Evolutionary conservation across 1,140 invertebrate species (phyloP).

Genomic region (Octopus bimaculoides): DNA sequence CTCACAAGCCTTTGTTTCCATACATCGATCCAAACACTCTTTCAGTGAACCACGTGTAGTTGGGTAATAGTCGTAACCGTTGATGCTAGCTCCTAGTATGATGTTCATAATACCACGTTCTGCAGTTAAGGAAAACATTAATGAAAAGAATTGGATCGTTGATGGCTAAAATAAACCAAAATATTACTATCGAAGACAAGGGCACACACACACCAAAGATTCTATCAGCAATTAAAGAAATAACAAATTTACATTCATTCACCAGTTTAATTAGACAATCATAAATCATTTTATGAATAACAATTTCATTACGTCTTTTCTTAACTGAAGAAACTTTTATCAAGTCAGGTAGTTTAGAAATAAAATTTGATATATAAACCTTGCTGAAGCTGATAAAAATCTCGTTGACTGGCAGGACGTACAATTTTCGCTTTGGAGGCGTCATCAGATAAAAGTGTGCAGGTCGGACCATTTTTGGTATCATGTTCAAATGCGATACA

Average conservation of each 20-base stretch:
- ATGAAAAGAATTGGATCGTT: neutral
- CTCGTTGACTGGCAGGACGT: neutral
- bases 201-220: neutral
- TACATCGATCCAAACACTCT: neutral
- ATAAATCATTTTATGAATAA: constrained; percentile 9
- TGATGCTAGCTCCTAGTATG: neutral
- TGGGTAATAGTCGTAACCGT: neutral
- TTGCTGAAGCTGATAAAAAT: neutral
- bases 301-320: neutral
- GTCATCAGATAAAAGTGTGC: neutral
- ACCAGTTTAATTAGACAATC: neutral
- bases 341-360: neutral
- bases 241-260: neutral
- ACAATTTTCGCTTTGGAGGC: neutral
- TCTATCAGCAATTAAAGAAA: neutral
- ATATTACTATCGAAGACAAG: neutral
- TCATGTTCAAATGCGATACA: neutral
- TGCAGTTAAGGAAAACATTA: neutral
- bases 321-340: neutral
- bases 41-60: neutral
- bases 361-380: neutral
- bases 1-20: neutral
- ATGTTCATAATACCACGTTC: neutral
- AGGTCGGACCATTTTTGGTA: neutral
- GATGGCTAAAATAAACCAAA: neutral